phyloP scores from a whole-genome alignment of 2,888 invertebrate species.

The Cremastinae sp. region DNA sequence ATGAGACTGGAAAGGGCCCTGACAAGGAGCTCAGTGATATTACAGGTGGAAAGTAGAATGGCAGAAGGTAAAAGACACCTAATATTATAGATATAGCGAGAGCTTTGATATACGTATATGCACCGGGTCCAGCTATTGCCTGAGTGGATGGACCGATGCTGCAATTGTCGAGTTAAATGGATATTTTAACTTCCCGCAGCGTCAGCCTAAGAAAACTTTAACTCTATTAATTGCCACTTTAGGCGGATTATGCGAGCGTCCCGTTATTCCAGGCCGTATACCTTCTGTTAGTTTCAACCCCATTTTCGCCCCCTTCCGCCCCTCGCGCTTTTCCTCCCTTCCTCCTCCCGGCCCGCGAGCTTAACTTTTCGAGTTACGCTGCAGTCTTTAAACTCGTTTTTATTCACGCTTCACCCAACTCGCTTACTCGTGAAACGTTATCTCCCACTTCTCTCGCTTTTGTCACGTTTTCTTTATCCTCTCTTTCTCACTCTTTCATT shows the following conservation, averaged over 20 bases:
- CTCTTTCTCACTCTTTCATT: slow-evolving; percentile 45
- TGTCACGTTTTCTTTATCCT: slow-evolving; percentile 24
- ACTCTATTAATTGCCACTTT: slow-evolving; percentile 62
- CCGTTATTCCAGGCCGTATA: slow-evolving; percentile 55
- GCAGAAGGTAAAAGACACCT: slow-evolving; percentile 2
- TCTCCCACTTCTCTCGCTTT: slow-evolving; percentile 33
- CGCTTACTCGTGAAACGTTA: slow-evolving; percentile 57
- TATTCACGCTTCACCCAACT: slow-evolving; percentile 59
- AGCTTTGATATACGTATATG: not conserved
- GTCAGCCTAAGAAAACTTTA: slow-evolving; percentile 62
- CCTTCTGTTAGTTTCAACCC: slow-evolving; percentile 40
- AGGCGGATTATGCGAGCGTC: slow-evolving; percentile 61
- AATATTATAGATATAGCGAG: slow-evolving; percentile 23
- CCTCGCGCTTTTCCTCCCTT: not conserved
- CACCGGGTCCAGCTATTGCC: slow-evolving; percentile 40
- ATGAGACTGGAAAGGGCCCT: not conserved
- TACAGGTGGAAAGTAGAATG: not conserved
- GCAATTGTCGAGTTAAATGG: slow-evolving; percentile 63
- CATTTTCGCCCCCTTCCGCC: slow-evolving; percentile 1
- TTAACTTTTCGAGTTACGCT: slow-evolving; percentile 58
- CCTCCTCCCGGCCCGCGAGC: too few species aligned
- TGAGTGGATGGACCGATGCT: slow-evolving; percentile 58
- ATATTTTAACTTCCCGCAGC: slow-evolving; percentile 61
- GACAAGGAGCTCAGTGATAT: slow-evolving; percentile 41
- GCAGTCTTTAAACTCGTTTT: slow-evolving; percentile 61